Conservation (phyloP, 2,888 invertebrate species). For the Onchidella celtica region DNA sequence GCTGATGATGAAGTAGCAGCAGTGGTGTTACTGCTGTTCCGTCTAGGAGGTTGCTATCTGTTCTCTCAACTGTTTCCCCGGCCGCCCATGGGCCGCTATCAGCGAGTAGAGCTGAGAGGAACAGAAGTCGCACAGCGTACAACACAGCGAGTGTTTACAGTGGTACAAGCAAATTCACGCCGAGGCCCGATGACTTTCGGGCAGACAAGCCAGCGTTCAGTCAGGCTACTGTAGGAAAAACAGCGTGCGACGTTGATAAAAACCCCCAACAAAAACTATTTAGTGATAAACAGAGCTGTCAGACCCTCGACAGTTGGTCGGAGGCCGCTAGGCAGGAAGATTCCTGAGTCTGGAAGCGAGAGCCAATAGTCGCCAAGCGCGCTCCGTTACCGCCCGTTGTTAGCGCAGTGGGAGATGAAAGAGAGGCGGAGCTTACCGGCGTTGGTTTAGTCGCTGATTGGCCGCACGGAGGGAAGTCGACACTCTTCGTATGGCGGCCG, state of each 20-base stretch:
- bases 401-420: neutral
- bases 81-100: slow-evolving; percentile 27
- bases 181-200: slow-evolving; percentile 3
- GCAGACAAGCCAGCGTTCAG: slow-evolving; percentile 11
- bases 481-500: neutral
- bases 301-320: slow-evolving; percentile 1
- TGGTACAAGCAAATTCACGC: slow-evolving; percentile 5
- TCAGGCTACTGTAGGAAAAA: slow-evolving; percentile 25
- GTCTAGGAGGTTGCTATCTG: neutral
- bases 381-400: slow-evolving; percentile 14
- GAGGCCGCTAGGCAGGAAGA: neutral
- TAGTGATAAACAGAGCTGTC: slow-evolving; percentile 35
- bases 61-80: neutral
- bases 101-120: neutral
- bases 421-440: neutral
- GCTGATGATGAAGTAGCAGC: neutral
- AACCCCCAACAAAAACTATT: slow-evolving; percentile 33
- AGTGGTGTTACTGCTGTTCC: neutral
- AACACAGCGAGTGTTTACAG: slow-evolving; percentile 39
- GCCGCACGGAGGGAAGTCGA: neutral
- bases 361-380: neutral
- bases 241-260: slow-evolving; percentile 39
- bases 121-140: neutral
- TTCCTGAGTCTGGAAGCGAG: neutral
- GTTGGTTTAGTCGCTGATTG: neutral